These are phyloP conservation scores for Tadarida brasiliensis DNA, from an alignment of 2,797 vertebrate species.

Conservation along the genomic window DNA sequence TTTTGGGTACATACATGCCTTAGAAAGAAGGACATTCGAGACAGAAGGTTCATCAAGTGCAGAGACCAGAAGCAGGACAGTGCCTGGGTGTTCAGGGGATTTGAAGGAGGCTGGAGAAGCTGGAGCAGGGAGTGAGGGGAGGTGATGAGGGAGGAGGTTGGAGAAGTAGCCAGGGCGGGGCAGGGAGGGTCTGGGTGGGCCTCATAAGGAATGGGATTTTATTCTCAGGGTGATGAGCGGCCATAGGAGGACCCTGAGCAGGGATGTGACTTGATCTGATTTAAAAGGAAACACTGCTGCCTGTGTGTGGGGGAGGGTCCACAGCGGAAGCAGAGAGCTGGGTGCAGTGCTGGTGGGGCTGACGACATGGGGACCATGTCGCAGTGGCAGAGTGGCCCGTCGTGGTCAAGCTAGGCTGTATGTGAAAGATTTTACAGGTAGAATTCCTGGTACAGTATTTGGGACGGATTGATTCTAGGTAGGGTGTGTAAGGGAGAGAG, in stretches of 20 bases:
- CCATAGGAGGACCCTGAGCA: not conserved
- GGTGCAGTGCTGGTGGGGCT: not conserved
- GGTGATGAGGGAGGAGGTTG: not conserved
- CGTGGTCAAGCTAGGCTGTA: not conserved
- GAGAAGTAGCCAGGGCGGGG: no score
- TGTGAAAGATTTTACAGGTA: not conserved
- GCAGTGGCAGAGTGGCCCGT: fast-evolving
- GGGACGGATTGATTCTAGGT: not conserved
- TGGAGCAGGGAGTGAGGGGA: not conserved
- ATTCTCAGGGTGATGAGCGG: not conserved
- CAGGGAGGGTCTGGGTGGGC: not conserved
- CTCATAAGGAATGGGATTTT: not conserved
- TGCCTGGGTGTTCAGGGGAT: no score
- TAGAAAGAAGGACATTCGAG: not conserved
- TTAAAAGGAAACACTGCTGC: not conserved
- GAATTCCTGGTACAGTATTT: not conserved
- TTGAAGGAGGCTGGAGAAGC: not conserved
- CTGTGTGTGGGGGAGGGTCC: not conserved
- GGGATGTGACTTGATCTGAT: not conserved
- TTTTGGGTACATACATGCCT: not conserved
- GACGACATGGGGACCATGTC: fast-evolving
- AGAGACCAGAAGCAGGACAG: not conserved
- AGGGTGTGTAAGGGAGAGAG: not conserved
- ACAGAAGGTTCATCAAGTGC: not conserved
- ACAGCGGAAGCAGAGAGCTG: no score